Evolutionary conservation across 2,797 vertebrate genomes (phyloP), one percentile per base, ranked within the genome.

Genomic region (Vireo griseus): DNA sequence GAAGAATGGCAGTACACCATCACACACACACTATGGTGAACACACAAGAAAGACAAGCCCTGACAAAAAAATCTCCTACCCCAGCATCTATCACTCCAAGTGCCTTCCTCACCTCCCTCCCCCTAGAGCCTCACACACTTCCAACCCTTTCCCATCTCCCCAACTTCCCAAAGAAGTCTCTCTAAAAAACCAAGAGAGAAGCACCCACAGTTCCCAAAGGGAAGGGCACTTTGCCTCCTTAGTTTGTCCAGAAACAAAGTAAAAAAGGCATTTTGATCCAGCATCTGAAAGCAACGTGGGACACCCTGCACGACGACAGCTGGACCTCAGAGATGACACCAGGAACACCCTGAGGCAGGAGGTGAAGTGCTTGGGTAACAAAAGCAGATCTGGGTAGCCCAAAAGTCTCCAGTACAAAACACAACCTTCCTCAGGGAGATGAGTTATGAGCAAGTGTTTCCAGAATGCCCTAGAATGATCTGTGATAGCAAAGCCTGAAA

Each of bases 71-170:
- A 48, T 3, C 8, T 58, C 31, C 29, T 15, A 25, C 4, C 13
- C 16, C 22, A 37, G 1, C 10, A 9, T 25, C 12, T 3, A 11
- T 25, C 26, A 11, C 22, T 35, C 16, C 0, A 33, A 19, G 5
- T 3, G 3, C 10, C 50, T 33, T 35, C 20, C 17, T 44, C 44
- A 45, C 4, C 20, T 33, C 17, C 11, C 22, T 54, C 39, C 39
- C 25, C 9, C 10, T 22, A 5, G 5, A 78, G 29, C 13, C 16
- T 72, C 54, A 47, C 9, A 16, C 26, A 8, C 28, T 28, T 28
- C 25, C 19, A 42, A 55, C 5, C 17, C 3, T 18, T 22, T 29
- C 22, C 13, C 26, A 8, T 3, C 9, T 25, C 42, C 33, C 31
- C 37, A 44, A 25, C 11, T 39, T 42, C 14, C 20, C 26, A 29